phyloP scores from a whole-genome alignment of 2,113 vertebrate species.

The Archilochus colubris region DNA sequence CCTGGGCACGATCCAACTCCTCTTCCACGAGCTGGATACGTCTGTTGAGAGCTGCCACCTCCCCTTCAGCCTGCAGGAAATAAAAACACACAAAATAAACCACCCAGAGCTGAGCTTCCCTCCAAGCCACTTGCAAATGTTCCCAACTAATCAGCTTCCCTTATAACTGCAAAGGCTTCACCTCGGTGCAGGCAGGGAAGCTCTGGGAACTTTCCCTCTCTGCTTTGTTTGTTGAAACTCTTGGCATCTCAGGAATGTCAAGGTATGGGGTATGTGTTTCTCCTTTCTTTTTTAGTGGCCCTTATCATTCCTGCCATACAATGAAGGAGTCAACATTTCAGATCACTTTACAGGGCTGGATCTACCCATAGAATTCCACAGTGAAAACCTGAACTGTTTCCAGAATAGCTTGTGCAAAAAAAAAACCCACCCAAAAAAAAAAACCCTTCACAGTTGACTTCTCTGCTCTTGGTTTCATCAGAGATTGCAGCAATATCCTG shows the following conservation, averaged over 20 bases:
- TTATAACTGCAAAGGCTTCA: not conserved
- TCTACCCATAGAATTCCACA: not conserved
- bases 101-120: rapidly evolving
- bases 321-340: not conserved
- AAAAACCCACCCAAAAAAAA: too few species aligned
- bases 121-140: too few species aligned
- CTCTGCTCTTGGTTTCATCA: not conserved
- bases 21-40: slow-evolving; percentile 98
- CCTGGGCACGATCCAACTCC: slow-evolving; percentile 94
- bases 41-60: slow-evolving; percentile 93
- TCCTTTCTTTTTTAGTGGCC: not conserved
- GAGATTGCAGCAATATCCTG: not conserved
- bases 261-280: slow-evolving; percentile 10
- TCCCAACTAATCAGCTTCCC: not conserved
- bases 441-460: not conserved
- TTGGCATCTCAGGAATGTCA: slow-evolving; percentile 55
- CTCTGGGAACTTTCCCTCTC: not conserved
- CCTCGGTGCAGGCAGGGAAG: not conserved
- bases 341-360: not conserved
- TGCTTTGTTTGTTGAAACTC: not conserved
- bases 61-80: slow-evolving; percentile 86
- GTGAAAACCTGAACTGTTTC: not conserved
- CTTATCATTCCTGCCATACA: not conserved
- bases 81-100: not conserved
- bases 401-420: not conserved